Percentiles rank a stretch among this genome's conserved stretches.
phyloP scores from a whole-genome alignment of 2,888 invertebrate species.

The Eilema sororculum region DNA sequence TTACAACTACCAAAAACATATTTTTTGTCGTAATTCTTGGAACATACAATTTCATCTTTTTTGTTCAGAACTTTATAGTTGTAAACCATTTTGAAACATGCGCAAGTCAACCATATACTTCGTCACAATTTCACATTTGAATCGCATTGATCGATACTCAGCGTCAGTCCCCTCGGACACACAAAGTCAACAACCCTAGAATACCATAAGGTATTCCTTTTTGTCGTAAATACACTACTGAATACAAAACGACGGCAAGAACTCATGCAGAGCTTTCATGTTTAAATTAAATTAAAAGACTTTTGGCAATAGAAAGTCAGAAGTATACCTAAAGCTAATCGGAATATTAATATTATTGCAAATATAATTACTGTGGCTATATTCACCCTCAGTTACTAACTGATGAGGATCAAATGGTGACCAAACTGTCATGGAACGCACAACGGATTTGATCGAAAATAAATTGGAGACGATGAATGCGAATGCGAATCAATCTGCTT shows the following conservation, averaged over 20 bases:
- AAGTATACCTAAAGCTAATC: neutral
- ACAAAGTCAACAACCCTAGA: neutral
- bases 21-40: neutral
- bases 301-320: neutral
- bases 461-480: neutral
- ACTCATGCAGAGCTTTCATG: neutral
- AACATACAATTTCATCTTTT: neutral
- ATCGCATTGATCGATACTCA: neutral
- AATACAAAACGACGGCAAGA: neutral
- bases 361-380: neutral
- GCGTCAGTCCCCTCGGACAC: neutral
- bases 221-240: neutral
- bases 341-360: neutral
- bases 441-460: neutral
- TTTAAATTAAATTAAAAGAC: neutral
- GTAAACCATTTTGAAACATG: neutral
- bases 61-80: neutral
- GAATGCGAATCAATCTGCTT: neutral
- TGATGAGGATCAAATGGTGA: slow-evolving; percentile 1
- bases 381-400: neutral
- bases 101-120: neutral
- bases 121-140: neutral
- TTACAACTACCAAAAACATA: neutral
- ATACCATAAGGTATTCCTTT: neutral
- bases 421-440: neutral